phyloP scores from a whole-genome alignment of 2,113 vertebrate genomes.

The Narcine bancroftii region DNA sequence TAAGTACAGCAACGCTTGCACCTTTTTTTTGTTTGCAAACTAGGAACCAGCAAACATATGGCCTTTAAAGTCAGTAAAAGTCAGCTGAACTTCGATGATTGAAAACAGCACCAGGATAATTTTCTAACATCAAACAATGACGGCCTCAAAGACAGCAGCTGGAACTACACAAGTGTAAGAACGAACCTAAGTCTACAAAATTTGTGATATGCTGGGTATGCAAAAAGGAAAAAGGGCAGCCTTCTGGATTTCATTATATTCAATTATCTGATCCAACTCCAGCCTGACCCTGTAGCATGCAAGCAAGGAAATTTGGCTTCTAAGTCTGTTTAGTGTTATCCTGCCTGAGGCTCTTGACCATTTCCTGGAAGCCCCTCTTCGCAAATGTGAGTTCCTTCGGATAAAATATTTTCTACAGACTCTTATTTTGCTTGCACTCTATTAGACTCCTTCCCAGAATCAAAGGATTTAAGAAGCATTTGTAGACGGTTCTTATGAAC shows the following conservation, averaged over 20 bases:
- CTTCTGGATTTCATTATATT: conserved; percentile 37
- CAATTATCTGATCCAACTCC: conserved; percentile 36
- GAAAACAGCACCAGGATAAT: conserved; percentile 35
- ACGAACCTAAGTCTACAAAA: conserved; percentile 36
- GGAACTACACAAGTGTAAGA: conserved; percentile 37
- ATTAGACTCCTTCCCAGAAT: neutral
- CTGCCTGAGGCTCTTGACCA: conserved; percentile 31
- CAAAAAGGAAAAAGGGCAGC: conserved; percentile 37
- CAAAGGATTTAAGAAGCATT: conserved; percentile 22
- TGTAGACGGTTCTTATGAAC: conserved; percentile 1
- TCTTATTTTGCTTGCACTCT: neutral
- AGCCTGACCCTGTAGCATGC: conserved; percentile 37
- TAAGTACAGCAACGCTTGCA: conserved; percentile 7
- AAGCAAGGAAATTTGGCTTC: conserved; percentile 37
- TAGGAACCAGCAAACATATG: conserved; percentile 34
- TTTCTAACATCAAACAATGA: conserved; percentile 37
- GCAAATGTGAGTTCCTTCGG: conserved; percentile 12
- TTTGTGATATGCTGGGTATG: conserved; percentile 38
- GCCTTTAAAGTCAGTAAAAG: conserved; percentile 37
- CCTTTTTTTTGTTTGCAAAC: conserved; percentile 38
- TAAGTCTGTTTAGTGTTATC: conserved; percentile 36
- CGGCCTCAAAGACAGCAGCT: conserved; percentile 37
- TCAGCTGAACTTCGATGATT: conserved; percentile 34
- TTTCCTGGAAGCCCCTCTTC: conserved; percentile 24
- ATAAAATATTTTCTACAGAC: conserved; percentile 6